These are phyloP conservation scores for Cheilosia variabilis DNA, from an alignment of 2,888 invertebrate genomes.

Conservation along the genomic window DNA sequence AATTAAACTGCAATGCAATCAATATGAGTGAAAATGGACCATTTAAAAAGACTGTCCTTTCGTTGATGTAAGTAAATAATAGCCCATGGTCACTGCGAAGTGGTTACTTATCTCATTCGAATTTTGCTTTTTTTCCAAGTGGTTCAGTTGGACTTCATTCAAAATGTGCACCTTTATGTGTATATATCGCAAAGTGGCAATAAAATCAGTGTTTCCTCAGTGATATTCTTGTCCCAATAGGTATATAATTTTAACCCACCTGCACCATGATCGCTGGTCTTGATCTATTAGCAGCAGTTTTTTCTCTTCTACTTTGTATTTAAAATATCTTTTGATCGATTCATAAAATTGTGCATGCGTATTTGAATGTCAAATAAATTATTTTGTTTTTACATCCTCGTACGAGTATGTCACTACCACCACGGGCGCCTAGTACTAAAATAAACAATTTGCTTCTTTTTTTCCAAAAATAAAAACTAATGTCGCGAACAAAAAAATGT, in stretches of 20 bases:
- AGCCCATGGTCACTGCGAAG: conserved; percentile 2
- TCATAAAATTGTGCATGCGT: conserved; percentile 10
- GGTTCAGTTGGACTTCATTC: not conserved
- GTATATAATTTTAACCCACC: not conserved
- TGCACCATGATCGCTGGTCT: not conserved
- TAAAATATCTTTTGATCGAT: not conserved
- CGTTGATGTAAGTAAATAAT: conserved; percentile 56
- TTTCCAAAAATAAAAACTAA: conserved; percentile 72
- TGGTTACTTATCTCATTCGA: not conserved
- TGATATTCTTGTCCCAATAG: not conserved
- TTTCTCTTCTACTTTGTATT: not conserved
- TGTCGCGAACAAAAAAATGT: conserved; percentile 30
- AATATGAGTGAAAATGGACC: conserved; percentile 68
- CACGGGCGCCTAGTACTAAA: conserved; percentile 37
- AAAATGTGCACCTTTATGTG: not conserved
- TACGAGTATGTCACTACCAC: conserved; percentile 38
- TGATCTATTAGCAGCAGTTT: not conserved
- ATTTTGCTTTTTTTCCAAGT: not conserved
- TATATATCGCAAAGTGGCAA: no score
- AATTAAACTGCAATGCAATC: conserved; percentile 43
- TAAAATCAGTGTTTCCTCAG: no score
- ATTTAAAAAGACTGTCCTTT: conserved; percentile 53
- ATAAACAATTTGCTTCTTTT: conserved; percentile 25
- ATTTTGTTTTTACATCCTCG: conserved; percentile 39
- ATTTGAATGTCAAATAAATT: conserved; percentile 18